Conservation (phyloP, 2,888 invertebrate genomes). For the Cryptocheilus praepositus region DNA sequence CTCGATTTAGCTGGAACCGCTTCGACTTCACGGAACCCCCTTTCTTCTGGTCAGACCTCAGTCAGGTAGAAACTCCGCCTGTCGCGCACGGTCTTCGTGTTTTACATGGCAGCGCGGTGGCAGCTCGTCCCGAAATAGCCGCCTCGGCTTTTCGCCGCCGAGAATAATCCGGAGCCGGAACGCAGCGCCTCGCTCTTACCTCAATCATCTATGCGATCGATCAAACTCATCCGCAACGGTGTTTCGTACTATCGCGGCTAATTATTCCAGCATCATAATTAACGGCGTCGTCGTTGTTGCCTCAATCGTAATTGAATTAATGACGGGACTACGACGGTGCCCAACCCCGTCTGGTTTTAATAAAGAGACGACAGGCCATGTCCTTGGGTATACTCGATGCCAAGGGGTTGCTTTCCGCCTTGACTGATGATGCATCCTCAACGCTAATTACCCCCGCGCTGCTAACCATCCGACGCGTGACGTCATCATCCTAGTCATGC, state of each 20-base stretch:
- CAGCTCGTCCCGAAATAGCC: too few species aligned
- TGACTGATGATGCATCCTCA: slow-evolving; percentile 70
- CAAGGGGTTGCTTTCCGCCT: slow-evolving; percentile 58
- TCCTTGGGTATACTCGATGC: slow-evolving; percentile 49
- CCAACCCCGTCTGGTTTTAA: slow-evolving; percentile 56
- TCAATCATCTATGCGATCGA: too few species aligned
- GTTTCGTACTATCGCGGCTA: neutral
- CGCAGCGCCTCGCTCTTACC: too few species aligned
- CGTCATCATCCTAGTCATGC: slow-evolving; percentile 59
- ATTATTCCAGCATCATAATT: slow-evolving; percentile 6
- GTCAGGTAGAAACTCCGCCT: too few species aligned
- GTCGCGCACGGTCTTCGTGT: too few species aligned
- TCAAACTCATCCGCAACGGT: neutral
- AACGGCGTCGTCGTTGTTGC: neutral
- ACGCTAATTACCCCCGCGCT: slow-evolving; percentile 68
- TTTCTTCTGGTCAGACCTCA: too few species aligned
- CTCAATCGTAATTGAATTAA: slow-evolving; percentile 45
- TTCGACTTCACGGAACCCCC: too few species aligned
- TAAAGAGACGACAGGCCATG: slow-evolving; percentile 68
- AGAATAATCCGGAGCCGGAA: too few species aligned
- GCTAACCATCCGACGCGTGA: slow-evolving; percentile 64
- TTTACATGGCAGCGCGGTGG: too few species aligned
- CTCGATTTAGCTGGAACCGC: slow-evolving; percentile 6
- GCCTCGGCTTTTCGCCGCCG: too few species aligned
- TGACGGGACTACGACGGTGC: slow-evolving; percentile 39